Evolutionary conservation across 1,140 invertebrate species (phyloP).

Genomic region (Spodoptera litura): DNA sequence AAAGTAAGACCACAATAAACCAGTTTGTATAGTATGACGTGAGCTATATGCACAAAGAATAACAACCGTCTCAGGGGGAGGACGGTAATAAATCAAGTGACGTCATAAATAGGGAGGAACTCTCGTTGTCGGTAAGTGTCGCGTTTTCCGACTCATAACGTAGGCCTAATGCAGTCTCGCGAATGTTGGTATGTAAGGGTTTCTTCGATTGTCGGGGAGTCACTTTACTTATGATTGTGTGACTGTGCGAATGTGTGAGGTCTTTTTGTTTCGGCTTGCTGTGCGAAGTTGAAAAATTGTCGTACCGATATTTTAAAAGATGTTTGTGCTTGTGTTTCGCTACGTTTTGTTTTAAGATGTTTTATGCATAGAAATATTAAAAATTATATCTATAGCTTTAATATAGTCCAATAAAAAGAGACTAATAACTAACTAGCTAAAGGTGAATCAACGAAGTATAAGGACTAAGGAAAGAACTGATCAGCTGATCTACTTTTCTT

Average conservation of each 20-base stretch:
- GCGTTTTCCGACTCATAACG: conserved; percentile 47
- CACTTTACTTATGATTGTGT: conserved; percentile 19
- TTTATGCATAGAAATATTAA: too few relatives aligned
- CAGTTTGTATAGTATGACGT: too few relatives aligned
- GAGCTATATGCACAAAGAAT: conserved; percentile 34
- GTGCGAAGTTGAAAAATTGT: background rate
- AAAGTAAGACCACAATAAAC: too few relatives aligned
- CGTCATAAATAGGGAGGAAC: conserved; percentile 45
- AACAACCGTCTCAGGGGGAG: conserved; percentile 44
- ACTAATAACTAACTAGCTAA: too few relatives aligned
- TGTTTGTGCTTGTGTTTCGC: too few relatives aligned
- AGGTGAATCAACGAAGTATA: too few relatives aligned
- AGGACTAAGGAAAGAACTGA: too few relatives aligned
- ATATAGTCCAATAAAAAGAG: too few relatives aligned
- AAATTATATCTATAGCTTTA: too few relatives aligned
- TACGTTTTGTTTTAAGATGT: too few relatives aligned
- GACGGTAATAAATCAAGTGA: conserved; percentile 42
- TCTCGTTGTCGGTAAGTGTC: conserved; percentile 43
- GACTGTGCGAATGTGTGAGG: conserved; percentile 10
- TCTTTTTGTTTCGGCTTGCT: conserved; percentile 14
- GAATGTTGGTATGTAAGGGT: conserved; percentile 27
- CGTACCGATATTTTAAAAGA: background rate
- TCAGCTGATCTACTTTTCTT: too few relatives aligned
- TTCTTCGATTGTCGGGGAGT: conserved; percentile 31
- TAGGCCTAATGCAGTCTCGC: conserved; percentile 42